Conservation (phyloP, 2,113 vertebrate species). For the Ivindomyrus marchei region DNA sequence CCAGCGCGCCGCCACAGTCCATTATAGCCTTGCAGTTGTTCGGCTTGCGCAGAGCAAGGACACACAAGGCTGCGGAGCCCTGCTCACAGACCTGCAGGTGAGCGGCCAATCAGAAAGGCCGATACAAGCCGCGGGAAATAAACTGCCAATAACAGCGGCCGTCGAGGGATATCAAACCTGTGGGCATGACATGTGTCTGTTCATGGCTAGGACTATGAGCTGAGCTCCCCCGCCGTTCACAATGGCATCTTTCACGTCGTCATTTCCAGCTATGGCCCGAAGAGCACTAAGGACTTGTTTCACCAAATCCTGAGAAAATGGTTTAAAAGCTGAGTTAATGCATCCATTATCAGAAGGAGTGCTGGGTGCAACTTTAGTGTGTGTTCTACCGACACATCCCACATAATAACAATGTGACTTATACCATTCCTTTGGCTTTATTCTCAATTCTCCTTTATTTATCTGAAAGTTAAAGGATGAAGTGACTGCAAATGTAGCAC, state of each 20-base stretch:
- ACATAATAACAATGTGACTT: not conserved
- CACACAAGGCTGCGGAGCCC: constrained; percentile 76
- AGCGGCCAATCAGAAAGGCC: not conserved
- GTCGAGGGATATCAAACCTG: constrained; percentile 54
- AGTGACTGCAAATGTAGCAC: not conserved
- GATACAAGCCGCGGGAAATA: not conserved
- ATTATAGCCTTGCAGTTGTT: constrained; percentile 81
- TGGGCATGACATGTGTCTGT: constrained; percentile 69
- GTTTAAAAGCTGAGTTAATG: not conserved
- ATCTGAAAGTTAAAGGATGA: not conserved
- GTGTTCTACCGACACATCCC: not conserved
- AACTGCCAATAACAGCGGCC: not conserved
- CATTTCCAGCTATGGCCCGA: constrained; percentile 81
- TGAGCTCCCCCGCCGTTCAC: constrained; percentile 70
- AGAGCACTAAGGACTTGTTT: constrained; percentile 77
- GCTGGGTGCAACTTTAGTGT: not conserved
- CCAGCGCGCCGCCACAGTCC: constrained; percentile 76
- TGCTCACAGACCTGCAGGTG: constrained; percentile 83
- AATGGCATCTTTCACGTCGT: constrained; percentile 86
- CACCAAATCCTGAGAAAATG: constrained; percentile 70
- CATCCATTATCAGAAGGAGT: not conserved
- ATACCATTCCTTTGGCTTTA: not conserved
- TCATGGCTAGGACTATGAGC: constrained; percentile 79
- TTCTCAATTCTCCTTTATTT: not conserved
- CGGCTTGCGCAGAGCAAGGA: constrained; percentile 84